A percentile compares a stretch with the other conserved stretches of the same genome.
These are phyloP conservation scores for Callionymus lyra DNA, from an alignment of 2,113 vertebrate genomes.

Conservation along the genomic window DNA sequence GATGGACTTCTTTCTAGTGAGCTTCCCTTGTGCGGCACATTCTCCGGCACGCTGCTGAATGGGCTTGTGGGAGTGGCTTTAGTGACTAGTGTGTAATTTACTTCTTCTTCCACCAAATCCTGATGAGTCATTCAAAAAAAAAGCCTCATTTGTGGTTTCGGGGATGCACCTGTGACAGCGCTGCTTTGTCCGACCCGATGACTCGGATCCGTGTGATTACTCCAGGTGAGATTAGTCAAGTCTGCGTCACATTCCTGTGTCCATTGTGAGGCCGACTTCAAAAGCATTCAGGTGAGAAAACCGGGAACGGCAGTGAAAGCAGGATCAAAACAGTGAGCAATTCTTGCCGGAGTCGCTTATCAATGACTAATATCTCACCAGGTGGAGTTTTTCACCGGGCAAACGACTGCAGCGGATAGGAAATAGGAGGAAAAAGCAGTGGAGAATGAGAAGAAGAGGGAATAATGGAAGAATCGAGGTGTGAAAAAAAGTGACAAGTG, in stretches of 20 bases:
- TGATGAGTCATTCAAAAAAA: conserved; percentile 30
- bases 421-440: no score
- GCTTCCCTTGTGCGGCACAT: neutral
- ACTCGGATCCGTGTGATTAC: conserved; percentile 18
- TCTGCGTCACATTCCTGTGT: conserved; percentile 27
- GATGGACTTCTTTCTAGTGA: no score
- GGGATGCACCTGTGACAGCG: conserved; percentile 20
- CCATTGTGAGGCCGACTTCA: conserved; percentile 32
- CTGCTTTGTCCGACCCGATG: conserved; percentile 1
- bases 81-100: conserved; percentile 28
- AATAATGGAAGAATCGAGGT: no score
- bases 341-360: no score
- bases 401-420: no score
- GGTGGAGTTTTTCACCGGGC: no score
- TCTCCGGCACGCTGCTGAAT: conserved; percentile 3
- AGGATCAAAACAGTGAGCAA: conserved; percentile 11
- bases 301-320: conserved; percentile 28
- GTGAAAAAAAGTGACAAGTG: no score
- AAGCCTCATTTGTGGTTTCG: conserved; percentile 25
- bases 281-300: conserved; percentile 31
- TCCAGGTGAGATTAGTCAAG: conserved; percentile 43
- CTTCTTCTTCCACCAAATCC: conserved; percentile 1
- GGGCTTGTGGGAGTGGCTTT: neutral
- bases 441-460: no score
- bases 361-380: no score